These are phyloP conservation scores for Sorex araneus DNA, from an alignment of 2,113 vertebrate genomes.

Conservation along the genomic window DNA sequence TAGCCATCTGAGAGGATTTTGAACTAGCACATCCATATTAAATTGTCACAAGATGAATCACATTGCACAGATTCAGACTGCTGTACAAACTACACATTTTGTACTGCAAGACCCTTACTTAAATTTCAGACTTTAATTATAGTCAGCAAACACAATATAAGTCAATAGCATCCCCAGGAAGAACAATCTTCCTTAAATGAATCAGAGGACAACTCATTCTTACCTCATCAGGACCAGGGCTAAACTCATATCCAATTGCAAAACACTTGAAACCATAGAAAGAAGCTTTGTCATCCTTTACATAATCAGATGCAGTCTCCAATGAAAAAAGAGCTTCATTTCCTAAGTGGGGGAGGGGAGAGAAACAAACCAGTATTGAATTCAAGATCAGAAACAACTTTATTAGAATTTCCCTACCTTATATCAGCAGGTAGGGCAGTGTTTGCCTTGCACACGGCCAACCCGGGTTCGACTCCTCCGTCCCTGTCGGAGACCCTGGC, in stretches of 20 bases:
- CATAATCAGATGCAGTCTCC: slow-evolving; percentile 99
- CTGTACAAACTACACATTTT: slow-evolving; percentile 6
- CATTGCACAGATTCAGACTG: background rate
- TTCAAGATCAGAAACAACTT: slow-evolving; percentile 40
- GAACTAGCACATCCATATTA: background rate
- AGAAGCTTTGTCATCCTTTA: slow-evolving; percentile 98
- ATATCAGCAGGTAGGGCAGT: no score
- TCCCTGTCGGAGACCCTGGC: no score
- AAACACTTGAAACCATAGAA: slow-evolving; percentile 99
- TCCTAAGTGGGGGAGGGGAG: slow-evolving; percentile 89
- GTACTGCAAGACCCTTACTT: background rate
- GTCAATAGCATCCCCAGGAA: background rate
- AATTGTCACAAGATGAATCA: background rate
- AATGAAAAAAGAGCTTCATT: slow-evolving; percentile 98
- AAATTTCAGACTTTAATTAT: slow-evolving; percentile 17
- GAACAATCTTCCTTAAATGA: slow-evolving; percentile 6
- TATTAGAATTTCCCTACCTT: slow-evolving; percentile 30
- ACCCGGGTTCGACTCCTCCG: no score
- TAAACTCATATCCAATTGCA: slow-evolving; percentile 98
- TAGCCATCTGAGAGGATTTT: background rate
- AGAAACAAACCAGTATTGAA: background rate
- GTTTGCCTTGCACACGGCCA: no score
- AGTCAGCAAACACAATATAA: slow-evolving; percentile 27
- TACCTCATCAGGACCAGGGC: slow-evolving; percentile 97
- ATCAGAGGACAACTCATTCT: slow-evolving; percentile 64